Evolutionary conservation across 2,888 invertebrate genomes (phyloP).

Genomic region (Drosophila algonquin): DNA sequence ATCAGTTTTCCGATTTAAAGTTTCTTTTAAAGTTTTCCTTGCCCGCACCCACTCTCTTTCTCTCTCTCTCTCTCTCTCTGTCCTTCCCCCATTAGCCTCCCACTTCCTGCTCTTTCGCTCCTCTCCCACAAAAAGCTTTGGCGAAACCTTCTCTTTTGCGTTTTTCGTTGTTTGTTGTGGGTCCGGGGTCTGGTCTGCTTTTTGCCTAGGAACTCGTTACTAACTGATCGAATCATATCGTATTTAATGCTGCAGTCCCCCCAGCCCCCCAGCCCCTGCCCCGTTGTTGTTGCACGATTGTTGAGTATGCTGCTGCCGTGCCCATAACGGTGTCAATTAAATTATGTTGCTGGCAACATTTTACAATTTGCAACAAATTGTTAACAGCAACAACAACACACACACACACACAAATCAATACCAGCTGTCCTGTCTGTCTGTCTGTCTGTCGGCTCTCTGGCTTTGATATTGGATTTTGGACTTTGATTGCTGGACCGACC

Average conservation of each 20-base stretch:
- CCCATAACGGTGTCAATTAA: conserved; percentile 80
- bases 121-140: not conserved
- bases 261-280: conserved; percentile 7
- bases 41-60: conserved; percentile 9
- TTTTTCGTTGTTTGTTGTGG: not conserved
- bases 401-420: conserved; percentile 61
- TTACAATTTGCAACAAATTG: conserved; percentile 80
- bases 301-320: conserved; percentile 45
- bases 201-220: conserved; percentile 18
- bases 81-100: conserved; percentile 1
- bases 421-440: conserved; percentile 1
- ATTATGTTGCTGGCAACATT: conserved; percentile 80
- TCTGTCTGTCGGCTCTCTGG: conserved; percentile 3
- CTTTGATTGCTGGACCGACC: conserved; percentile 22
- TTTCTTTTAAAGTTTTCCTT: not conserved
- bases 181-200: not conserved
- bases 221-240: conserved; percentile 38
- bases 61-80: not conserved
- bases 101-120: conserved; percentile 1
- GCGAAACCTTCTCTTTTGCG: not conserved
- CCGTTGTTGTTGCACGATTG: conserved; percentile 41
- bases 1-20: not conserved
- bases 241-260: conserved; percentile 13
- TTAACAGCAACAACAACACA: conserved; percentile 56
- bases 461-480: conserved; percentile 19